Evolutionary conservation across 2,797 vertebrate genomes (phyloP), one percentile per base, ranked within the genome.

Genomic region (Limnodromus scolopaceus): DNA sequence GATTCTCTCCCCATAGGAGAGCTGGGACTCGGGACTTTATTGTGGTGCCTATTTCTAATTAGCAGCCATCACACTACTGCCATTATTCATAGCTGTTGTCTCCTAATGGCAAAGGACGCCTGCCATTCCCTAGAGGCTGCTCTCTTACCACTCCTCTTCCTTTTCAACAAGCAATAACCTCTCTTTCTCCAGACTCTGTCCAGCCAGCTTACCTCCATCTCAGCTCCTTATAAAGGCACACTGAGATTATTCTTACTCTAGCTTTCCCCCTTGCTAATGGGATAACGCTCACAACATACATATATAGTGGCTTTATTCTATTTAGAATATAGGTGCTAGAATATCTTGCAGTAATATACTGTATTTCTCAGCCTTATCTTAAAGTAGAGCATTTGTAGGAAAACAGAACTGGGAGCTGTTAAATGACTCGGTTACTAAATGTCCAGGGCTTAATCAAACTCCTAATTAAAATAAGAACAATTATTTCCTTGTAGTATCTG

Each of bases 401-500:
- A 74, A 87, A 3, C 60, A 89, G 66, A 91, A 66, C 48, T 41
- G 10, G 45, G 39, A 83, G 57, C 23, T 87, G 45, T 70, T 79
- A 80, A 68, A 85, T 46, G 20, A 92, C 74, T 78, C 17, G 3
- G n/a, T 87, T 77, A 91, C 39, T 54, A 85, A 39, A 68, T 22
- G 45, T 57, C 46, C 87, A 75, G 60, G 61, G 49, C 38, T 93
- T 87, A 81, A 83, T 80, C 75, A 87, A 81, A 83, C 10, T 66
- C 22, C 1, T 65, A 92, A 91, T 84, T 92, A 82, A 92, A 95
- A 48, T 32, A 65, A 34, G 38, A 85, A 81, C 57, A 80, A 77
- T 46, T 89, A 91, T 86, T 94, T 92, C 87, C 57, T 92, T 93
- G 66, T 39, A 85, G 27, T 68, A 34, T 22, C 46, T 66, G 39